phyloP scores from a whole-genome alignment of 2,797 vertebrate genomes.

The Malacoctenus gilli region DNA sequence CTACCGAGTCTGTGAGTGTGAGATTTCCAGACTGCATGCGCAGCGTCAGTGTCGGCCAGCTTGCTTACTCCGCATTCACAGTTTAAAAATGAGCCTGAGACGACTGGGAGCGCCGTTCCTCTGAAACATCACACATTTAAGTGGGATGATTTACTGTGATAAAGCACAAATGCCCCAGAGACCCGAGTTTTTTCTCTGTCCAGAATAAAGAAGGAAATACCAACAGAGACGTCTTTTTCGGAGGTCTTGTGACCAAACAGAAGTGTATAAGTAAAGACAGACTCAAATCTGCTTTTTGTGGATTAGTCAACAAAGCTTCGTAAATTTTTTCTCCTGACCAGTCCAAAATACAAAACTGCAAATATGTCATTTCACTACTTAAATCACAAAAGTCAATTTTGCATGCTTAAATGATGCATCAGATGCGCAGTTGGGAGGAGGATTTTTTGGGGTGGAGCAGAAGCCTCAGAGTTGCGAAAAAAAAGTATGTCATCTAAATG shows the following conservation, averaged over 20 bases:
- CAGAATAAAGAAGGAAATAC: not conserved
- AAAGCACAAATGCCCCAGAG: not conserved
- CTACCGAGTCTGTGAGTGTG: slow-evolving; percentile 13
- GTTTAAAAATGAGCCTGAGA: slow-evolving; percentile 13
- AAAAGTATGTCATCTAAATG: too few relatives aligned
- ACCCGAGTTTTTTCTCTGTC: not conserved
- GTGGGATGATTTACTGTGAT: not conserved
- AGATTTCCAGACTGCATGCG: slow-evolving; percentile 9
- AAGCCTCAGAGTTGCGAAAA: too few relatives aligned
- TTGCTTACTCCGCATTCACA: slow-evolving; percentile 1
- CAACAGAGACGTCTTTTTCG: not conserved
- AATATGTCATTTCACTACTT: too few relatives aligned
- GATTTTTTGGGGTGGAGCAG: too few relatives aligned
- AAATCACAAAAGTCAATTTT: too few relatives aligned
- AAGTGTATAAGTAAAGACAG: too few relatives aligned
- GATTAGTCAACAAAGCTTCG: too few relatives aligned
- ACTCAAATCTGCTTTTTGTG: too few relatives aligned
- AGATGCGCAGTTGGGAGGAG: too few relatives aligned
- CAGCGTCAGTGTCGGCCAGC: slow-evolving; percentile 1
- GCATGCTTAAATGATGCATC: too few relatives aligned
- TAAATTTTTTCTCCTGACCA: too few relatives aligned
- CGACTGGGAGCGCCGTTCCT: not conserved
- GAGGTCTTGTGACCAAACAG: not conserved
- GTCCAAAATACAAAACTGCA: too few relatives aligned
- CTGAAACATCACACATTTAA: slow-evolving; percentile 2